Evolutionary conservation across 2,888 invertebrate species (phyloP).

Genomic region (Pseudoips prasinana): DNA sequence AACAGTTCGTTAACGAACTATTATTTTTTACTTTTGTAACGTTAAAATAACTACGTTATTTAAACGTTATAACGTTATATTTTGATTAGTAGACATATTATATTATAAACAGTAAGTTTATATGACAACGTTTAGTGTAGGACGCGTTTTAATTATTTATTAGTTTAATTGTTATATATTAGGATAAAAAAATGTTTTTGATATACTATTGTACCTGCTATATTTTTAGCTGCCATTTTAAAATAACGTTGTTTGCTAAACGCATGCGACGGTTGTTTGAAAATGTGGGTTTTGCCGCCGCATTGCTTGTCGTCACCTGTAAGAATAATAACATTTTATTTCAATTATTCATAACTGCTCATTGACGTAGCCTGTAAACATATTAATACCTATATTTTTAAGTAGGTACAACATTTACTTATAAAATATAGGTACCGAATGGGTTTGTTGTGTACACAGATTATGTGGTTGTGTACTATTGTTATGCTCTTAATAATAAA

Average conservation of each 20-base stretch:
- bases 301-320: conserved; percentile 72
- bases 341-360: too few relatives aligned
- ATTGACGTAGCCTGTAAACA: too few relatives aligned
- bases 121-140: conserved; percentile 14
- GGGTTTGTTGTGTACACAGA: too few relatives aligned
- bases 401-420: too few relatives aligned
- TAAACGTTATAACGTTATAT: conserved; percentile 13
- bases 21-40: conserved; percentile 17
- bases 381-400: too few relatives aligned
- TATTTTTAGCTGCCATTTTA: conserved; percentile 16
- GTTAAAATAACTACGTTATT: conserved; percentile 26
- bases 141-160: too few relatives aligned
- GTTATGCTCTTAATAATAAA: too few relatives aligned
- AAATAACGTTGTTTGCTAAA: conserved; percentile 40
- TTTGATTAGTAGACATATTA: conserved; percentile 20
- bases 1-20: conserved; percentile 17
- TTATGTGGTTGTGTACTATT: too few relatives aligned
- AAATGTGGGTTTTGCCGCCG: conserved; percentile 72
- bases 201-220: conserved; percentile 2
- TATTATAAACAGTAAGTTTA: conserved; percentile 11
- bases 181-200: conserved; percentile 13
- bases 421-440: too few relatives aligned
- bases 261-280: conserved; percentile 73
- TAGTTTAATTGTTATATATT: too few relatives aligned
- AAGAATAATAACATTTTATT: too few relatives aligned